A percentile compares a stretch with the other conserved stretches of the same genome.
phyloP scores from a whole-genome alignment of 2,113 vertebrate species.

The Chloroceryle aenea region DNA sequence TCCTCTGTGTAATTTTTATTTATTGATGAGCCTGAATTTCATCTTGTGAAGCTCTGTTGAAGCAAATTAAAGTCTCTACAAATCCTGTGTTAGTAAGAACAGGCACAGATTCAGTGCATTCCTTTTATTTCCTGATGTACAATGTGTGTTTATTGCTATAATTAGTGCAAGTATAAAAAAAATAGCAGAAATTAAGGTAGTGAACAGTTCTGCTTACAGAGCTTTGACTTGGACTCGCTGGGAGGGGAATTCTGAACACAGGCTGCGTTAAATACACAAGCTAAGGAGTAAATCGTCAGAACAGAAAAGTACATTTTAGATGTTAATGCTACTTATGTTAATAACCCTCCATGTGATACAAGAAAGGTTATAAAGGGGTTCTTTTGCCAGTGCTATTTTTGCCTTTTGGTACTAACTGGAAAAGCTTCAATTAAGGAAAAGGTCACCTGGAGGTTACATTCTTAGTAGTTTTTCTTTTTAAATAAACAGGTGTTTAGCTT shows the following conservation, averaged over 20 bases:
- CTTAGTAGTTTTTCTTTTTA: not conserved
- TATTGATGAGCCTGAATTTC: not conserved
- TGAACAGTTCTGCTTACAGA: not conserved
- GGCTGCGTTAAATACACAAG: not conserved
- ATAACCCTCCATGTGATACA: not conserved
- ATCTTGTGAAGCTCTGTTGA: not conserved
- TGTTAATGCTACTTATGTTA: constrained; percentile 10
- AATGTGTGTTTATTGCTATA: not conserved
- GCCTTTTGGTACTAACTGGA: not conserved
- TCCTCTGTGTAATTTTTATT: not conserved
- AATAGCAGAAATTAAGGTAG: not conserved
- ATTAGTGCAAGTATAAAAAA: not conserved
- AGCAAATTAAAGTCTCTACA: not conserved
- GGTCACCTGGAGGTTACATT: not conserved
- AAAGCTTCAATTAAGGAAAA: not conserved
- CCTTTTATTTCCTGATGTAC: not conserved
- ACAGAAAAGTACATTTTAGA: not conserved
- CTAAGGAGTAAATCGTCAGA: not conserved
- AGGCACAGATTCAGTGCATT: not conserved
- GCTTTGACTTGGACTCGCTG: not conserved
- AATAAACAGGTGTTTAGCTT: not conserved
- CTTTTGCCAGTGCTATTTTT: not conserved
- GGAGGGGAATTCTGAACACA: not conserved
- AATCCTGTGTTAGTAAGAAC: not conserved
- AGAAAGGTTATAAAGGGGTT: not conserved